Base-by-base conservation (phyloP, 2,888 invertebrate genomes). In the Venustoraphidia nigricollis region DNA sequence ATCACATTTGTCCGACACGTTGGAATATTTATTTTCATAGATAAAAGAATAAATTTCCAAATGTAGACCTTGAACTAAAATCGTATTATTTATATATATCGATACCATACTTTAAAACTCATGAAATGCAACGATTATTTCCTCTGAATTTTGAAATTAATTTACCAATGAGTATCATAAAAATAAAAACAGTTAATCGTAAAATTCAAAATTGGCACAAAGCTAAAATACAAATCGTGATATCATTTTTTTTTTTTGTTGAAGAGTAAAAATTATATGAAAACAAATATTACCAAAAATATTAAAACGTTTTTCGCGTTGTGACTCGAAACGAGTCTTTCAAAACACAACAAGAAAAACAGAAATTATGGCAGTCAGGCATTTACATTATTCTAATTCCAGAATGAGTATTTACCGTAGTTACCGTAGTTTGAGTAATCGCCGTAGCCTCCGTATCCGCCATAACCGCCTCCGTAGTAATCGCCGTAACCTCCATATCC, bases 401-500 rank as follows among this genome's bases (percentile, higher is more conserved):
- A 47, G 52, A 46, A 55, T 55, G 57, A 55, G 65, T 80, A 81
- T 78, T 77, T 83, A 82, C 83, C 84, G 75, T 84, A 83, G 76
- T 83, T 83, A 71, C 81, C 80, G 72, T 83, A 83, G 73, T 80
- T 81, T 66, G 81, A 78, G 73, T 83, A 83, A 71, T 83, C 83
- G 27, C 27, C 27, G 70, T 84, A 84, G 65, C 83, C 81, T 64
- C 83, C 82, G 70, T 84, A 83, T 61, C 81, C 81, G 60, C 81
- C 79, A 68, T 83, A 83, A 62, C 82, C 81, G 70, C 84, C 81
- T 62, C 83, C 83, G 66, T 77, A 79, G 69, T 77, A 76, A 67
- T 76, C 76, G 62, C 81, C 79, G 59, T 81, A 79, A 61, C 78
- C 76, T 63, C 79, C 75, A 68, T 85, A 84, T 62, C 83, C 82